These are phyloP conservation scores for Silurus asotus DNA, from an alignment of 2,113 vertebrate genomes.

Conservation along the genomic window DNA sequence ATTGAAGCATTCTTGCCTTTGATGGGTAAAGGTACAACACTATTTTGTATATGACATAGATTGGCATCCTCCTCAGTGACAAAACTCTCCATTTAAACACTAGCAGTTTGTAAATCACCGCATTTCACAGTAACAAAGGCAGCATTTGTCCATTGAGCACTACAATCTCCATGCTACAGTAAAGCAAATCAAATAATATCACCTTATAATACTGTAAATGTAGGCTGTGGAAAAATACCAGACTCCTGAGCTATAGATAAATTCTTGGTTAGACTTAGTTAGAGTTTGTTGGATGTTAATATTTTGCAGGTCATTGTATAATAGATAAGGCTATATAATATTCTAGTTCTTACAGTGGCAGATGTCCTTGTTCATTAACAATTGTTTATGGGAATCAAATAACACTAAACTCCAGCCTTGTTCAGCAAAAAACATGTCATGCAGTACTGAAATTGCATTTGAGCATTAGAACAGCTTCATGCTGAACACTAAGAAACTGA, in stretches of 20 bases:
- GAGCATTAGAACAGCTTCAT: slow-evolving; percentile 21
- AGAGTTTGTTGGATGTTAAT: not conserved
- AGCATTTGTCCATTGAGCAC: slow-evolving; percentile 20
- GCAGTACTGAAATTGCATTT: slow-evolving; percentile 21
- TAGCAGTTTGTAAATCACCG: slow-evolving; percentile 7
- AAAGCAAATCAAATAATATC: not conserved
- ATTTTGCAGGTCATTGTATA: not conserved
- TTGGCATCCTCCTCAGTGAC: not conserved
- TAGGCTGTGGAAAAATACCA: not conserved
- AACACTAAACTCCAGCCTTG: not conserved
- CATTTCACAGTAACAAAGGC: not conserved
- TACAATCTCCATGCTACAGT: slow-evolving; percentile 14
- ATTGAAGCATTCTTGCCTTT: not conserved
- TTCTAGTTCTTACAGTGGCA: not conserved
- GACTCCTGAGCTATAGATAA: not conserved
- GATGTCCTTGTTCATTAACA: not conserved
- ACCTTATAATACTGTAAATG: not conserved
- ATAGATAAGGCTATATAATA: not conserved
- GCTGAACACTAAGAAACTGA: not conserved
- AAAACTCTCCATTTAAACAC: slow-evolving; percentile 6
- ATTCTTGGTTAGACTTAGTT: not conserved
- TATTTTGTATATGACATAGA: slow-evolving; percentile 18
- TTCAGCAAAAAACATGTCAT: slow-evolving; percentile 24
- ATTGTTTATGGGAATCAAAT: not conserved
- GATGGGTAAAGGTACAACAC: not conserved